Evolutionary conservation across 2,797 vertebrate species (phyloP).

Genomic region (Gymnodraco acuticeps): DNA sequence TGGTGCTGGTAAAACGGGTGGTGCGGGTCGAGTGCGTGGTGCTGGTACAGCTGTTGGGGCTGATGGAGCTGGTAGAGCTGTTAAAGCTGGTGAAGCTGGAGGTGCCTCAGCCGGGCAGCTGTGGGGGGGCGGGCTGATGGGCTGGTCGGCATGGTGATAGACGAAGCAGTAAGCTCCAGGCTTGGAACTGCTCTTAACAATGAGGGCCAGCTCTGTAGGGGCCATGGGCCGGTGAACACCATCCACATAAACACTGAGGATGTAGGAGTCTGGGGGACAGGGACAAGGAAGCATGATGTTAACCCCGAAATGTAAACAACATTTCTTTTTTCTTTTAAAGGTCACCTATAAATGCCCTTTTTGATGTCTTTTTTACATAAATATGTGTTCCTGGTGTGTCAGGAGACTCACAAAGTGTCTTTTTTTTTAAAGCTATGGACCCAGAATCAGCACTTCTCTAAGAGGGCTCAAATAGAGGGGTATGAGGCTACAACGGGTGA

Average conservation of each 20-base stretch:
- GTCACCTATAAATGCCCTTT: too few species aligned
- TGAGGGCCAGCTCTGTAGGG: slow-evolving; percentile 88
- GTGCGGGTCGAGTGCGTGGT: too few species aligned
- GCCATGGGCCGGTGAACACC: slow-evolving; percentile 80
- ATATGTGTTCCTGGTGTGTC: too few species aligned
- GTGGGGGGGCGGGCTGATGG: background rate
- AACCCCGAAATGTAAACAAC: background rate
- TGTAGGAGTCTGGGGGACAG: slow-evolving; percentile 62
- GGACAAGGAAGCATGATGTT: background rate
- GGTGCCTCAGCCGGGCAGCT: slow-evolving; percentile 55
- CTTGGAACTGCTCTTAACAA: slow-evolving; percentile 88
- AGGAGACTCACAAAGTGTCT: too few species aligned
- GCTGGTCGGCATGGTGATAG: slow-evolving; percentile 82
- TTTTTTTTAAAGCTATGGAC: too few species aligned
- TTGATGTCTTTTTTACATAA: too few species aligned
- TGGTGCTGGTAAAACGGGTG: too few species aligned
- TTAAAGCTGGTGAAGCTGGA: slow-evolving; percentile 32
- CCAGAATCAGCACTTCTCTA: too few species aligned
- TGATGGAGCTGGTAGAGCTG: background rate
- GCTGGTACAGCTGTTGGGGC: slow-evolving; percentile 19
- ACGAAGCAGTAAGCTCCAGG: slow-evolving; percentile 92
- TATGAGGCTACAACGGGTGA: too few species aligned
- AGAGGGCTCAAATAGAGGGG: too few species aligned
- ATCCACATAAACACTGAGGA: slow-evolving; percentile 63
- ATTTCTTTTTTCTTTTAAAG: too few species aligned